Base-by-base conservation (phyloP, 1,140 invertebrate species). In the Daktulosphaira vitifoliae region DNA sequence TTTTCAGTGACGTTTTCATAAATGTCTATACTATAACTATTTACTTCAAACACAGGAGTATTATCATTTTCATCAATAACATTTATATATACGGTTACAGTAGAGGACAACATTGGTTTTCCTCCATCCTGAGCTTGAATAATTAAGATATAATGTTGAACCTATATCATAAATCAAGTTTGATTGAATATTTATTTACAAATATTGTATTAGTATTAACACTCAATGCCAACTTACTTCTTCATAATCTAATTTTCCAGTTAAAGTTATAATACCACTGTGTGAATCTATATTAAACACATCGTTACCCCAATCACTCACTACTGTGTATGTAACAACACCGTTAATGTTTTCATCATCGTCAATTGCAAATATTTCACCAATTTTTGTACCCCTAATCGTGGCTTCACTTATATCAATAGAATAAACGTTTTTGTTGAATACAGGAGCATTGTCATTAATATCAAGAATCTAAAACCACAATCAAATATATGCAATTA, bases 31-130 rank as follows among this genome's bases (percentile, higher is more conserved):
- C 84, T 87, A 75, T 93, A 92, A 54, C 87, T 87, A 77, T 92
- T 90, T 0, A 89, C 85, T 71, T 94, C 87, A 73, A 97, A 97
- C 38, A 91, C 78, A 0, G 95, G 94, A 0, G 89, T 82, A 73
- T 98, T 97, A 77, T 97, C 95, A 74, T 97, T 97, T 22, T 96
- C 78, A 74, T 98, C 94, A 37, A 92, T 77, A 1, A 97, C 90
- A 77, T 96, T 94, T 73, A 96, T 88, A 76, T 93, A 94, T 9
- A 94, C 88, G 0, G 90, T 93, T 8, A 92, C 82, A 3, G 90
- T 93, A 25, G 89, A 91, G 0, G 91, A 94, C n/a, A 95, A 76
- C 44, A 85, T 84, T 9, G 92, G 92, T 51, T 84, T 81, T 1
- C 93, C 93, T 15, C 82, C 84, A 76, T 97, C 93, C 70, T 91